A percentile compares a stretch with the other conserved stretches of the same genome.
These are phyloP conservation scores for Dicycla oo DNA, from an alignment of 2,888 invertebrate genomes.

Conservation along the genomic window DNA sequence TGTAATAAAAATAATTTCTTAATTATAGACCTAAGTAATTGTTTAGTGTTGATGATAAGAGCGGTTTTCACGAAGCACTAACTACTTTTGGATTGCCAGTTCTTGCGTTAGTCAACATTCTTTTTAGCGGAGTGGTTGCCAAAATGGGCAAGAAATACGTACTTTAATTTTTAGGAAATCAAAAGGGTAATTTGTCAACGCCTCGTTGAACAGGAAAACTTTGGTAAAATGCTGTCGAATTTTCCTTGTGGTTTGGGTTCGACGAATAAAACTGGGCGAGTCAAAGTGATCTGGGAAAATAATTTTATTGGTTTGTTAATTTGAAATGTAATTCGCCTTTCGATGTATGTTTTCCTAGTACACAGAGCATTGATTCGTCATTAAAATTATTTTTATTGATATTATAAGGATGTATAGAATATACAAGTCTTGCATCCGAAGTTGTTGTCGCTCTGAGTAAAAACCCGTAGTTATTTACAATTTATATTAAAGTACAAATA, in stretches of 20 bases:
- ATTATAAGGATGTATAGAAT: slow-evolving; percentile 46
- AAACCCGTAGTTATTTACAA: slow-evolving; percentile 8
- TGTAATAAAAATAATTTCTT: not conserved
- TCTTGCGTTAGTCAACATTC: not conserved
- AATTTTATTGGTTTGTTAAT: slow-evolving; percentile 2
- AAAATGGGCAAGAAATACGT: slow-evolving; percentile 6
- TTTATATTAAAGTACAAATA: slow-evolving; percentile 25
- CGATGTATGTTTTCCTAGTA: slow-evolving; percentile 28
- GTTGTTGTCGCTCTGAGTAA: not conserved
- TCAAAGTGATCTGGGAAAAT: slow-evolving; percentile 15
- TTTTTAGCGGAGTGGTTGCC: not conserved
- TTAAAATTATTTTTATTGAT: slow-evolving; percentile 40
- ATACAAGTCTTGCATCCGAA: slow-evolving; percentile 14
- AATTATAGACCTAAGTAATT: too few species aligned
- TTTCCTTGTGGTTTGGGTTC: slow-evolving; percentile 12
- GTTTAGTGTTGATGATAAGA: not conserved
- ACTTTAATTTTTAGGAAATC: not conserved
- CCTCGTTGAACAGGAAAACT: slow-evolving; percentile 37
- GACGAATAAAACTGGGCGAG: not conserved
- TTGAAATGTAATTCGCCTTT: slow-evolving; percentile 27
- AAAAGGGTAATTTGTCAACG: not conserved
- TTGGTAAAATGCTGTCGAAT: not conserved
- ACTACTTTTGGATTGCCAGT: not conserved
- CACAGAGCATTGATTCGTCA: slow-evolving; percentile 12
- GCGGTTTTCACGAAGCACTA: not conserved